Evolutionary conservation across 92 coral and sea anemone species (phyloP).

Genomic region (Zoanthus gigantus): DNA sequence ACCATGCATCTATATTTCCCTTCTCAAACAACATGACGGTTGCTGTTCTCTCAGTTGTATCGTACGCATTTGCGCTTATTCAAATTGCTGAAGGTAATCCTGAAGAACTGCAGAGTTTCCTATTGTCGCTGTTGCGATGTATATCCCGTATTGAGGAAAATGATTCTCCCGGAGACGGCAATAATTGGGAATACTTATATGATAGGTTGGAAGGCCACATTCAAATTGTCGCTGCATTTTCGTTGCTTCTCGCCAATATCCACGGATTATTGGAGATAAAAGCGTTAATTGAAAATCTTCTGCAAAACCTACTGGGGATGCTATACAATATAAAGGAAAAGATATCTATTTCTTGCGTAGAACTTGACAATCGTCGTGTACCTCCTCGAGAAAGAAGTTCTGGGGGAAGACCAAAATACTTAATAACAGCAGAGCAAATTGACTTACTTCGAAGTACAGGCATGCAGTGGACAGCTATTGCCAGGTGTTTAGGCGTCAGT

Average conservation of each 20-base stretch:
- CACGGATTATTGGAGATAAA: constrained; percentile 52
- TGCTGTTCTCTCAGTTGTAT: constrained; percentile 9
- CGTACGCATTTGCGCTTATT: constrained; percentile 14
- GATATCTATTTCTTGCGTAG: constrained; percentile 19
- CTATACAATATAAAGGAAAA: constrained; percentile 31
- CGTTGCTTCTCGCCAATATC: constrained; percentile 38
- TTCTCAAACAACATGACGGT: constrained; percentile 14
- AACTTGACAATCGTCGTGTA: constrained; percentile 30
- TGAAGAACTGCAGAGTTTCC: constrained; percentile 41
- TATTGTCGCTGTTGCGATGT: constrained; percentile 26
- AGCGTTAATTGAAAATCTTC: constrained; percentile 41
- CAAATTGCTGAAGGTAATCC: constrained; percentile 17
- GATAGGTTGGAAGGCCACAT: constrained; percentile 38
- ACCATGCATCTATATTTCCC: neutral
- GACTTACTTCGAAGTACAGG: constrained; percentile 61
- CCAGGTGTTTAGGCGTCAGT: constrained; percentile 28
- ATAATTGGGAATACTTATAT: constrained; percentile 14
- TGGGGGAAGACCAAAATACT: constrained; percentile 56
- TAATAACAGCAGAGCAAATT: constrained; percentile 53
- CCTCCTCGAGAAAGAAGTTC: constrained; percentile 57
- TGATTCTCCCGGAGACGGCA: constrained; percentile 13
- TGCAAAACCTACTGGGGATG: neutral
- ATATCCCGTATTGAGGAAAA: constrained; percentile 31
- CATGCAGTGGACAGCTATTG: constrained; percentile 57
- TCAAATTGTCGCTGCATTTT: constrained; percentile 43